Evolutionary conservation across 2,113 vertebrate species (phyloP), one percentile per base, ranked within the genome.

Genomic region (Aramus guarauna): DNA sequence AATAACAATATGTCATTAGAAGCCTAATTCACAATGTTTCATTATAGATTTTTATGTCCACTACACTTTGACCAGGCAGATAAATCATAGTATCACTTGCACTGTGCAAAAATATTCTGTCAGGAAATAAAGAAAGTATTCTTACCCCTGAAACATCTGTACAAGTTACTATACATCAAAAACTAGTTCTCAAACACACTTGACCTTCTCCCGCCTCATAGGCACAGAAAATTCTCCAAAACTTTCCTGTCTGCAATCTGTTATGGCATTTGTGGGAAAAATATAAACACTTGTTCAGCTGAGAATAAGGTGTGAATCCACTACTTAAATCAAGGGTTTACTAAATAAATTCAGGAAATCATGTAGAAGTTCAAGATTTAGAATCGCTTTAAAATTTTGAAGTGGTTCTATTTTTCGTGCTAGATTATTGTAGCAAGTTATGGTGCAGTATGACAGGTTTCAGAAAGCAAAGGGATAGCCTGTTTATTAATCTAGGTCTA

Each of bases 401-500:
- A 92, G 64, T 68, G 79, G n/a, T 91, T 96, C 50, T 15, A 85
- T 85, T 95, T 88, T 83, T 83, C 73, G 1, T 75, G 20, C 47
- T 36, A 21, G 48, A 9, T 92, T 96, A 82, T 86, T 91, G 66
- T 90, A 81, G 41, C 27, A 97, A 96, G 26, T 53, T 92, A 26
- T 36, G 19, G 62, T 5, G 23, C 37, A 91, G 62, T 39, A 74
- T 88, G 88, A 69, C 45, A 79, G 86, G 68, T 76, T 81, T 96
- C 87, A 82, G 80, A 86, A 90, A 72, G 77, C 14, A 22, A 48
- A 48, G 30, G 85, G 48, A 62, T 78, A 90, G 32, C 43, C 85
- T 69, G 32, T 92, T 90, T 80, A 95, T 97, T 98, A 97, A 97
- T 96, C 93, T 94, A 69, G 88, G 19, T 81, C 85, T 93, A 30